Evolutionary conservation across 2,113 vertebrate genomes (phyloP).

Genomic region (Cisticola juncidis): DNA sequence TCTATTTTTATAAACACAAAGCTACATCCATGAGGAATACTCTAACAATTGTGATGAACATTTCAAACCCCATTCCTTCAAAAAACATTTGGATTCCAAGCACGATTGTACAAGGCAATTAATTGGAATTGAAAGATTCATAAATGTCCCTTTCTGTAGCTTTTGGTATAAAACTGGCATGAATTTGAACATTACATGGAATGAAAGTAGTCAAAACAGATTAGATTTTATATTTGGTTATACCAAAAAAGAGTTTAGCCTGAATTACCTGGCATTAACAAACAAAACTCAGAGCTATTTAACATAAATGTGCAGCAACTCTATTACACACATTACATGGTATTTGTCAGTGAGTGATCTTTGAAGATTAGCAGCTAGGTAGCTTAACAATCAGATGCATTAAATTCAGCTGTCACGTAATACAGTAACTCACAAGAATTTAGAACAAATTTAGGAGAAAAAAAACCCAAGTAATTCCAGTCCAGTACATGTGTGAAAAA

Average conservation of each 20-base stretch:
- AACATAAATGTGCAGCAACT: background rate
- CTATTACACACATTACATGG: background rate
- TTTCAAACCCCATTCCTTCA: background rate
- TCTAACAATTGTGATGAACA: background rate
- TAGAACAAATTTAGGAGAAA: background rate
- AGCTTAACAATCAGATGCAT: background rate
- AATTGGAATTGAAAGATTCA: background rate
- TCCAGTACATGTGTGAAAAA: background rate
- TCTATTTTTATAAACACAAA: background rate
- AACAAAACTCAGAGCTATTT: background rate
- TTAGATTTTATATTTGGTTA: background rate
- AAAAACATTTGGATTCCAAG: background rate
- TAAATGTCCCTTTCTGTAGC: background rate
- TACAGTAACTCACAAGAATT: background rate
- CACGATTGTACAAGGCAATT: background rate
- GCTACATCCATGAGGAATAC: background rate
- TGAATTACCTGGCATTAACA: background rate
- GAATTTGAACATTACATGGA: background rate
- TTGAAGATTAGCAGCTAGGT: background rate
- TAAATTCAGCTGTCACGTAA: background rate
- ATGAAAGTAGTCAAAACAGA: background rate
- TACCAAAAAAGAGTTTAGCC: background rate
- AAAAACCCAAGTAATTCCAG: background rate
- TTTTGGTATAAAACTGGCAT: background rate
- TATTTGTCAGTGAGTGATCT: background rate